Percentiles rank a stretch among this genome's conserved stretches.
Evolutionary conservation across 2,113 vertebrate genomes (phyloP).

Genomic region (Scomber colias): DNA sequence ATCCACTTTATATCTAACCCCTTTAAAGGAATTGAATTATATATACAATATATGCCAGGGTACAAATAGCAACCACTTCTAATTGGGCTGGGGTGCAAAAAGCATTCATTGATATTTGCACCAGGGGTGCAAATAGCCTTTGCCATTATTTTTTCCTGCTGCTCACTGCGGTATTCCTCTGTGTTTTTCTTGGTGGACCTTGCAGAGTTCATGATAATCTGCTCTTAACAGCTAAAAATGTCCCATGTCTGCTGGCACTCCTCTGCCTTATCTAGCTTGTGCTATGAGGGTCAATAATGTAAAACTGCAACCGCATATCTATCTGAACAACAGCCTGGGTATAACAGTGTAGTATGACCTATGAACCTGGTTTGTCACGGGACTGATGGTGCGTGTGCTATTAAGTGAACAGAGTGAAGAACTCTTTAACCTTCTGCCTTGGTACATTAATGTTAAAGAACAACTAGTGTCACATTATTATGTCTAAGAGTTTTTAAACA

Average conservation of each 20-base stretch:
- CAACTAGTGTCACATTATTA: constrained; percentile 25
- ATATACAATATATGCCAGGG: too few relatives aligned
- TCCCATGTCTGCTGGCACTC: not conserved
- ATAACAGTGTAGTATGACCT: not conserved
- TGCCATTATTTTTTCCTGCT: too few relatives aligned
- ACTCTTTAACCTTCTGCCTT: not conserved
- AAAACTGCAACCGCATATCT: not conserved
- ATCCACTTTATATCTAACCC: too few relatives aligned
- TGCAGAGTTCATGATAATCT: not conserved
- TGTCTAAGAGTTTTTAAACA: not conserved
- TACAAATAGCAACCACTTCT: too few relatives aligned
- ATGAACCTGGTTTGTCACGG: constrained; percentile 10
- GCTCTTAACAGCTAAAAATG: not conserved
- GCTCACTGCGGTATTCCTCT: too few relatives aligned
- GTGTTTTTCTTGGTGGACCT: too few relatives aligned
- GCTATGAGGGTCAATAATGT: constrained; percentile 6
- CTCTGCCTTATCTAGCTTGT: not conserved
- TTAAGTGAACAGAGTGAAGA: not conserved
- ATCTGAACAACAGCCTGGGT: not conserved
- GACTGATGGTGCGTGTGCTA: not conserved
- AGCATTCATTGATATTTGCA: too few relatives aligned
- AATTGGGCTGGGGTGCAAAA: too few relatives aligned
- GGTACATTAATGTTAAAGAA: constrained; percentile 28
- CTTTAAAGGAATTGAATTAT: too few relatives aligned
- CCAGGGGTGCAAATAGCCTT: too few relatives aligned